A percentile compares a stretch with the other conserved stretches of the same genome.
These are phyloP conservation scores for Agrenia bidenticulata DNA, from an alignment of 2,888 invertebrate species.

Conservation along the genomic window DNA sequence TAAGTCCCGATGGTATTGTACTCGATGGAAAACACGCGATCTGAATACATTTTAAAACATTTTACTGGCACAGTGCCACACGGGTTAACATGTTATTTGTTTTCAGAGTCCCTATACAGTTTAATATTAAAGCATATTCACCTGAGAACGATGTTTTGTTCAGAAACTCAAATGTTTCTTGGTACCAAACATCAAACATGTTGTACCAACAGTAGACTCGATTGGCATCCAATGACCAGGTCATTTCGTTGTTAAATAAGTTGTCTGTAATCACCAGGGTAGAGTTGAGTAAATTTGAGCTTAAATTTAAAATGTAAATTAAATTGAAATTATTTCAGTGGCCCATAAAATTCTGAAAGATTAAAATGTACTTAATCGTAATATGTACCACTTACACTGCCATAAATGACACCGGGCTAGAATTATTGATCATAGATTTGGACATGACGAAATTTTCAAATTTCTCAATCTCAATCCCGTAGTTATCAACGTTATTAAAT, in stretches of 20 bases:
- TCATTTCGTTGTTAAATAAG: conserved; percentile 22
- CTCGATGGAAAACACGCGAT: conserved; percentile 26
- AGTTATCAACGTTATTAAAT: conserved; percentile 3
- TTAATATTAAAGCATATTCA: background rate
- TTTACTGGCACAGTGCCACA: too few species aligned
- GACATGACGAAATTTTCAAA: conserved; percentile 20
- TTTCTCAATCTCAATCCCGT: conserved; percentile 5
- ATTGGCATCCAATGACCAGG: conserved; percentile 26
- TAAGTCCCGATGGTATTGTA: conserved; percentile 20
- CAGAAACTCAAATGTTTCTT: conserved; percentile 20
- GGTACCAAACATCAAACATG: conserved; percentile 26
- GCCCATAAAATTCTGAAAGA: too few species aligned
- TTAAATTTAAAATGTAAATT: background rate
- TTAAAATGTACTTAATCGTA: too few species aligned
- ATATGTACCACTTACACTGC: too few species aligned
- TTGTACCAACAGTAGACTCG: conserved; percentile 31
- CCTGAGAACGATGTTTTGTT: conserved; percentile 1
- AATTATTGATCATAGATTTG: conserved; percentile 13
- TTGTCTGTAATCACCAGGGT: conserved; percentile 24
- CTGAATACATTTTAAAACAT: background rate
- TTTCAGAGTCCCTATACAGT: too few species aligned
- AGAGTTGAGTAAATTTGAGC: conserved; percentile 17
- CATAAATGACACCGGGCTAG: background rate
- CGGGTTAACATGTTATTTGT: too few species aligned
- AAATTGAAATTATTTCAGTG: too few species aligned